Evolutionary conservation across 2,888 invertebrate species (phyloP), one percentile per base, ranked within the genome.

Genomic region (Ectemnius lituratus): DNA sequence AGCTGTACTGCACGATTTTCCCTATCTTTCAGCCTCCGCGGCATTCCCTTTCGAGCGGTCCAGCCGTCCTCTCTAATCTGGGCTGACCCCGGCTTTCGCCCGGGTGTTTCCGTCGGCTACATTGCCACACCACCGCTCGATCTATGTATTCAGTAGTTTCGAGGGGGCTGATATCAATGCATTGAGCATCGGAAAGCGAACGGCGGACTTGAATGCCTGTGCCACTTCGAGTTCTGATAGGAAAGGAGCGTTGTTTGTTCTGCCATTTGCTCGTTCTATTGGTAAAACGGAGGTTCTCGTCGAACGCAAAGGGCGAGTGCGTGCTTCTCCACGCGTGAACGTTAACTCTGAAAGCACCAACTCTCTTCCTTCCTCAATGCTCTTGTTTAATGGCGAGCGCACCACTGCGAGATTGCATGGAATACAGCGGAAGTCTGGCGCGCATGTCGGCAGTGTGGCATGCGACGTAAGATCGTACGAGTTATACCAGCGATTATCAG

Each of bases 21-120:
- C 83, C 79, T 81, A 82, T 82, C 83, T 83, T 83, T 71, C 49
- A 72, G 45, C 73, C 57, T 47, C 47, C 75, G 52, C 70, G 60
- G 49, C 16, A 46, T 18, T 56, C 45, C 77, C 58, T 58, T 37
- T 70, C 74, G 68, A 70, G 61, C 70, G 67, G 47, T 57, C 61
- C 59, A 37, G 62, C 56, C 67, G 64, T 37, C 45, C 69, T 20
- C 70, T 68, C 65, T 75, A 77, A 82, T 79, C 81, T 72, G 27
- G 61, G 68, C 68, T 63, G 60, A 37, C 52, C 16, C 45, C 49
- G 37, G 47, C 16, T 63, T 71, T 68, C 60, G 66, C 69, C 62
- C 57, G 62, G 67, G 27, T 62, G 16, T 45, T 67, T 28, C 37
- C 57, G 67, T 37, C 63, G 66, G 68, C 62, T 47, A 23, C 1